Conservation (phyloP, 2,797 vertebrate genomes). For the Sebastes diploproa region DNA sequence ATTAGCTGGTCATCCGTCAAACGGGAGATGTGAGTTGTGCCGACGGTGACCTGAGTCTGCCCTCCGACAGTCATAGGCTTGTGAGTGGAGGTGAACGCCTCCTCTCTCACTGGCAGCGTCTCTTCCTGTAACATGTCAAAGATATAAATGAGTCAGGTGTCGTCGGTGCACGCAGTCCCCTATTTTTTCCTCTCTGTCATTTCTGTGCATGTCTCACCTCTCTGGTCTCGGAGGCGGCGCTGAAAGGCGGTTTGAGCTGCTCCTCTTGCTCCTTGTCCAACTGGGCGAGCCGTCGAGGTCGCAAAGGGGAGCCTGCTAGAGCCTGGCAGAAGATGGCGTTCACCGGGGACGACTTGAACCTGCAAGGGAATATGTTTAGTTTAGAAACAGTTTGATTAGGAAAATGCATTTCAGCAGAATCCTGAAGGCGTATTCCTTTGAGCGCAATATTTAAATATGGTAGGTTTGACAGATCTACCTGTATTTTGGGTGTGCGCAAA, state of each 20-base stretch:
- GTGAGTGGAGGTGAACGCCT: conserved; percentile 91
- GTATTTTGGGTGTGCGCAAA: conserved; percentile 95
- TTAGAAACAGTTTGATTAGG: background rate
- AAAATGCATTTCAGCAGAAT: background rate
- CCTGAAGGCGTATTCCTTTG: background rate
- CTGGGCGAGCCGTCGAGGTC: conserved; percentile 88
- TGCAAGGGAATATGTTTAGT: conserved; percentile 52
- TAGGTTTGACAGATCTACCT: conserved; percentile 78
- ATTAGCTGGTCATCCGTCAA: conserved; percentile 96
- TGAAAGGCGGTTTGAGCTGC: conserved; percentile 89
- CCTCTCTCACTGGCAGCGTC: conserved; percentile 84
- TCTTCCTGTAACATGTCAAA: conserved; percentile 83
- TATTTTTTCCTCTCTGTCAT: background rate
- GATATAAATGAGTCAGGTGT: background rate
- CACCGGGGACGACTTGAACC: conserved; percentile 95
- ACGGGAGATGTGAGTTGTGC: conserved; percentile 96
- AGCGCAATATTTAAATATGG: background rate
- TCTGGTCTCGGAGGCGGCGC: conserved; percentile 69
- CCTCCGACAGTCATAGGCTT: conserved; percentile 92
- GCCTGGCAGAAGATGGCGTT: conserved; percentile 98
- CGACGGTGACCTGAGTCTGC: conserved; percentile 90
- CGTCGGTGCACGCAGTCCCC: background rate
- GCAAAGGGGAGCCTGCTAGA: conserved; percentile 91
- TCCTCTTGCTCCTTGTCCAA: conserved; percentile 91
- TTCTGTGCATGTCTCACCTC: conserved; percentile 62